A percentile compares a stretch with the other conserved stretches of the same genome.
Conservation (phyloP, 1,140 invertebrate genomes). For the Papilio machaon region DNA sequence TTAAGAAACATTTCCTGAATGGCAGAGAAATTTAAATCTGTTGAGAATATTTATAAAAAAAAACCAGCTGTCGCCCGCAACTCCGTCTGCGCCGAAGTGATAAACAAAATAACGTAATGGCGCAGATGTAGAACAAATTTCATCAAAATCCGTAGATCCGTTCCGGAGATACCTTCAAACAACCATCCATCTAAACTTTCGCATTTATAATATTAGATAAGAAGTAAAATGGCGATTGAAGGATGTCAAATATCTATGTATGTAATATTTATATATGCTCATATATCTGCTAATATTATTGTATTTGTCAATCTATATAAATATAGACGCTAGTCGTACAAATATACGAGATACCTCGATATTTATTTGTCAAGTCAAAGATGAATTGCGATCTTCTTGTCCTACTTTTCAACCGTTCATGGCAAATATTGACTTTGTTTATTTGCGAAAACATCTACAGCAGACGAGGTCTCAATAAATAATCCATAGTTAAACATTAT, state of each 20-base stretch:
- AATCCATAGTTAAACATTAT: not conserved
- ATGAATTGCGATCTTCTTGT: not conserved
- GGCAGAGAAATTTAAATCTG: too few species aligned
- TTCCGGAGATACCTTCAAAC: too few species aligned
- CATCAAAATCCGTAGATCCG: too few species aligned
- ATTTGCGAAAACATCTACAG: not conserved
- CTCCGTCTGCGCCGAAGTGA: too few species aligned
- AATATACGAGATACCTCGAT: not conserved
- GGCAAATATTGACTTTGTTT: constrained; percentile 1
- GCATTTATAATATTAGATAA: too few species aligned
- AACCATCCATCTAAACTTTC: too few species aligned
- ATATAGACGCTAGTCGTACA: not conserved
- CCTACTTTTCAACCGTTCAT: constrained; percentile 5
- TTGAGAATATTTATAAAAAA: too few species aligned
- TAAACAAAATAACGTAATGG: too few species aligned
- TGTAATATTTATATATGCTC: not conserved
- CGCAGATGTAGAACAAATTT: too few species aligned
- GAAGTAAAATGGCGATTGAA: too few species aligned
- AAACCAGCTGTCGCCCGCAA: too few species aligned
- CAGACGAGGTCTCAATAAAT: not conserved
- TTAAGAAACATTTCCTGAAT: too few species aligned
- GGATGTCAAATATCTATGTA: not conserved
- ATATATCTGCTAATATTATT: not conserved
- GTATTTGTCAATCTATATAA: not conserved
- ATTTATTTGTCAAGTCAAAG: not conserved